phyloP scores from a whole-genome alignment of 2,888 invertebrate genomes.

The Autographa gamma region DNA sequence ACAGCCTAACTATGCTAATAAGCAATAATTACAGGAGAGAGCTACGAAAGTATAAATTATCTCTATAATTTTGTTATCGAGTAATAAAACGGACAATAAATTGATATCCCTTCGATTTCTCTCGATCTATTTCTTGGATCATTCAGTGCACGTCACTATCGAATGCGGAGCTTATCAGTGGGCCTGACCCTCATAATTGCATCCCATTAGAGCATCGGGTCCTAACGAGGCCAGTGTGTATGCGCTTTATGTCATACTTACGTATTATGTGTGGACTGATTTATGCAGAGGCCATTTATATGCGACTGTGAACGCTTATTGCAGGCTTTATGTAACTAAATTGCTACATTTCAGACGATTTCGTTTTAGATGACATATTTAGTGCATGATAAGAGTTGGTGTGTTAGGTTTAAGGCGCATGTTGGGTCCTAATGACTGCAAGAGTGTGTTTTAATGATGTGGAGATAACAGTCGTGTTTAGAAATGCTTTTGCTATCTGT shows the following conservation, averaged over 20 bases:
- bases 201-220: slow-evolving; percentile 59
- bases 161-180: slow-evolving; percentile 63
- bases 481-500: neutral
- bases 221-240: slow-evolving; percentile 60
- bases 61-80: neutral
- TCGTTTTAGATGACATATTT: slow-evolving; percentile 48
- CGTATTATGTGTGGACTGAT: slow-evolving; percentile 42
- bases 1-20: slow-evolving; percentile 1
- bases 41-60: slow-evolving; percentile 1
- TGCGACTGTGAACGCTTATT: slow-evolving; percentile 32
- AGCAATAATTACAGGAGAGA: neutral
- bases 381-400: slow-evolving; percentile 18
- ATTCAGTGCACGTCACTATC: slow-evolving; percentile 41
- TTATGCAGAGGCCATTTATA: slow-evolving; percentile 51
- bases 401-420: slow-evolving; percentile 1
- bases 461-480: neutral
- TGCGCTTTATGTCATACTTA: slow-evolving; percentile 45
- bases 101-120: neutral
- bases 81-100: slow-evolving; percentile 11
- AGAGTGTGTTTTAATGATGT: neutral
- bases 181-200: slow-evolving; percentile 61
- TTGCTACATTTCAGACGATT: slow-evolving; percentile 41
- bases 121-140: slow-evolving; percentile 15
- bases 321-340: slow-evolving; percentile 49
- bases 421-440: neutral